Evolutionary conservation across 2,797 vertebrate species (phyloP).

Genomic region (Falco novaeseelandiae): DNA sequence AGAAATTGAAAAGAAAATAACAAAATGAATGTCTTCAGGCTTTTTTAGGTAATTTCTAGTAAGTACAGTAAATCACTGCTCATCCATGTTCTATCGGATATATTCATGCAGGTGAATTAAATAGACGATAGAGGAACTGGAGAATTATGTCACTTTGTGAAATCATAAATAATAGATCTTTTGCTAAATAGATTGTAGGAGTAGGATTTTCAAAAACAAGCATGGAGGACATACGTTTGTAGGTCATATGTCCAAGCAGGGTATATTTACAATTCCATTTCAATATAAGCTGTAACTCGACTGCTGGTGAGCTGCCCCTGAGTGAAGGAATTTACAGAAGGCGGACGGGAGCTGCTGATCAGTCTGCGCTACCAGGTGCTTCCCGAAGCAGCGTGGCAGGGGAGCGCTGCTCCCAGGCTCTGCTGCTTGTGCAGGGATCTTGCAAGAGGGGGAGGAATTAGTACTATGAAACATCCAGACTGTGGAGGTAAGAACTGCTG

Average conservation of each 20-base stretch:
- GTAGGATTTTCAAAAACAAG: neutral
- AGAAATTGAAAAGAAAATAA: neutral
- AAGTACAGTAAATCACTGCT: neutral
- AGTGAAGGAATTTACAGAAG: neutral
- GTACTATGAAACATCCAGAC: neutral
- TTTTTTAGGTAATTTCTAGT: neutral
- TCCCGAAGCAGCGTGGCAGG: neutral
- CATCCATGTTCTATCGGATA: neutral
- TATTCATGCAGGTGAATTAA: neutral
- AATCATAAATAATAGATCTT: neutral
- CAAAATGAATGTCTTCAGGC: neutral
- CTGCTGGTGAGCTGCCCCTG: neutral
- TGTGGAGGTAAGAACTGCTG: neutral
- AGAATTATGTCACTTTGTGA: neutral
- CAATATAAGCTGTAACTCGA: neutral
- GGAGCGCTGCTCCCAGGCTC: fast-evolving
- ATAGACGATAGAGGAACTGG: neutral
- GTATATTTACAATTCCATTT: neutral
- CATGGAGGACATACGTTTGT: neutral
- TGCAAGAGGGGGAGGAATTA: neutral
- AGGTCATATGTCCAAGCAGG: neutral
- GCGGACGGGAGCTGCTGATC: fast-evolving
- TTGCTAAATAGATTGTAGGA: neutral
- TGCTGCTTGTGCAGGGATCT: no score
- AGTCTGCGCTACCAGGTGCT: neutral